Base-by-base conservation (phyloP, 2,888 invertebrate species). In the Apantesis nais region DNA sequence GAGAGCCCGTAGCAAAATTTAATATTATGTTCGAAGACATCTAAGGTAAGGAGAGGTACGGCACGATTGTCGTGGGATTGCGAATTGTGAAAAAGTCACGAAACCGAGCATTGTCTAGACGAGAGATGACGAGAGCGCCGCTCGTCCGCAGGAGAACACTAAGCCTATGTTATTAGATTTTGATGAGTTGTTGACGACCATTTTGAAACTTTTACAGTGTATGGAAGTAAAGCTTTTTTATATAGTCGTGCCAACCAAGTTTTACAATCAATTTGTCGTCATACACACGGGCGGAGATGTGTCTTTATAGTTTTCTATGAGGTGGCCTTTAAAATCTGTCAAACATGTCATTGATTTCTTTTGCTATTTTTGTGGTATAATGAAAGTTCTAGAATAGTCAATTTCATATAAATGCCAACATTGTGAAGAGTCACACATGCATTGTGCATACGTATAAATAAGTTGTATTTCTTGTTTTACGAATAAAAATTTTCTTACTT, bases 61-160 rank as follows among this genome's bases (percentile, higher is more conserved):
- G 85, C 87, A 86, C 86, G 85, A 92, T 93, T 92, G 91, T 90
- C 91, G 90, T 90, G 89, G 92, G 89, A 91, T 88, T 85, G 88
- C 85, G 89, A 89, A 92, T 90, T 87, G 90, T 86, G 90, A 88
- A 91, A 91, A 93, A 94, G 94, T 92, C 93, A 92, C 93, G 92
- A 88, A 88, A 88, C 87, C 84, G 79, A 84, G 82, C 86, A 86
- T 88, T 92, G 94, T 94, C 94, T 93, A 94, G 93, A 93, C 93
- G 74, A 85, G 87, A 87, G 89, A 88, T 88, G 89, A 82, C 82
- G 77, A 68, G 68, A 61, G 63, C 66, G 67, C 34, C 63, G 67
- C 63, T 72, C 70, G 74, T 74, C 74, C 73, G 70, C 67, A 62
- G 62, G 81, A 82, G 75, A 67, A 79, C 82, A 76, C 86, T 89